phyloP scores from a whole-genome alignment of 2,797 vertebrate genomes.

The Coracias cyanogaster region DNA sequence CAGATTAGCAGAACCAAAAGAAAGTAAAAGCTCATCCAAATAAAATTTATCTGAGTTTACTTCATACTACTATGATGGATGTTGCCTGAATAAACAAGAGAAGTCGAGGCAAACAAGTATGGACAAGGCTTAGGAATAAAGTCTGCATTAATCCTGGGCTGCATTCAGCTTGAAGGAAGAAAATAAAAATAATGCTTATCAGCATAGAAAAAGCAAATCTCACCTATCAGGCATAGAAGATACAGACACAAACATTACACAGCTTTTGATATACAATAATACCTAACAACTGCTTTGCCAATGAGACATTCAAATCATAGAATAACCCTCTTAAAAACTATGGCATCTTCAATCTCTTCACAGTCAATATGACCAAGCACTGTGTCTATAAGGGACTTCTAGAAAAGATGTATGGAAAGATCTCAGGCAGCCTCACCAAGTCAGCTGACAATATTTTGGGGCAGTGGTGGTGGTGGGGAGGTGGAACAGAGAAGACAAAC shows the following conservation, averaged over 20 bases:
- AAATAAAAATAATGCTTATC: background rate
- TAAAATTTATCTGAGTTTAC: background rate
- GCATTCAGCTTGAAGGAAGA: background rate
- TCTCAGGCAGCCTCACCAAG: background rate
- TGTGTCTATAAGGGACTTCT: background rate
- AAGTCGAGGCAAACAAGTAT: background rate
- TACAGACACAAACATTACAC: background rate
- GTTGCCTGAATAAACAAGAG: background rate
- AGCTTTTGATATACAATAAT: background rate
- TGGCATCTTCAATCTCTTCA: fast-evolving
- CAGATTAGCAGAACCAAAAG: background rate
- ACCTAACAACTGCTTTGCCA: background rate
- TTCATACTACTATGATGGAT: background rate
- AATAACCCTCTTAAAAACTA: background rate
- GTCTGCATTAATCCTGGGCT: background rate
- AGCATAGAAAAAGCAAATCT: background rate
- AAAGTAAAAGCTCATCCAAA: background rate
- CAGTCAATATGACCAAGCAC: background rate
- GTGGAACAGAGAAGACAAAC: background rate
- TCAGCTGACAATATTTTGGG: background rate
- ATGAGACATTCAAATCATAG: background rate
- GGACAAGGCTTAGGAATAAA: background rate
- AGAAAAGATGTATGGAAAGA: background rate
- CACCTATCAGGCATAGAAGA: background rate
- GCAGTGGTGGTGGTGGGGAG: background rate